Evolutionary conservation across 2,888 invertebrate species (phyloP).

Genomic region (Perithous albicinctus): DNA sequence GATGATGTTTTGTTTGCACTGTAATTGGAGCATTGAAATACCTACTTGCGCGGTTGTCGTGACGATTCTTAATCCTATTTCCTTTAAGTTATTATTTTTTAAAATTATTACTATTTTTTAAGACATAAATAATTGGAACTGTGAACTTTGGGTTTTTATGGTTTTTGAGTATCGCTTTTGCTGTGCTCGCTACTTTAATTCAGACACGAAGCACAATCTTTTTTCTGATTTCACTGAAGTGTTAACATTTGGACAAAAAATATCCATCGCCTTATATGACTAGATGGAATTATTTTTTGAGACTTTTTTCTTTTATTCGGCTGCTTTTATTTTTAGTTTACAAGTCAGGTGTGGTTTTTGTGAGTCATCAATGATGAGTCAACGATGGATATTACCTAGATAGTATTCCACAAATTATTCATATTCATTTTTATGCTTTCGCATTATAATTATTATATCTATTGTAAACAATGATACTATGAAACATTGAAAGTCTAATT

Average conservation of each 20-base stretch:
- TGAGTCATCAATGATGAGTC: conserved; percentile 6
- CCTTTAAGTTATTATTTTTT: neutral
- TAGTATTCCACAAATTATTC: neutral
- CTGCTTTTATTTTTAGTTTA: neutral
- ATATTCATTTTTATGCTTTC: neutral
- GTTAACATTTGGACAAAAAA: neutral
- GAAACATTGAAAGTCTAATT: neutral
- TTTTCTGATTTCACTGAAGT: neutral
- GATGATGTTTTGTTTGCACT: conserved; percentile 67
- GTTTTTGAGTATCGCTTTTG: neutral
- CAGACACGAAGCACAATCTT: neutral
- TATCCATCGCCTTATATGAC: neutral
- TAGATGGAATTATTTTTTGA: neutral
- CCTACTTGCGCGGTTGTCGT: conserved; percentile 47
- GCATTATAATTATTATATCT: neutral
- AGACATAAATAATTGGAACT: neutral
- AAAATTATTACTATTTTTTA: neutral
- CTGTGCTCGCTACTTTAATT: no score
- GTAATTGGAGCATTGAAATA: conserved; percentile 69
- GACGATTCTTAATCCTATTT: neutral
- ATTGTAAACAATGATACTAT: no score
- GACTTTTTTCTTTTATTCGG: no score
- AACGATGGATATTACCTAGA: neutral
- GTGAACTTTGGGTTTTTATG: neutral
- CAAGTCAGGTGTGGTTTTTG: neutral